Percentiles rank a stretch among this genome's conserved stretches.
phyloP scores from a whole-genome alignment of 2,113 vertebrate species.

The Rhineura floridana region DNA sequence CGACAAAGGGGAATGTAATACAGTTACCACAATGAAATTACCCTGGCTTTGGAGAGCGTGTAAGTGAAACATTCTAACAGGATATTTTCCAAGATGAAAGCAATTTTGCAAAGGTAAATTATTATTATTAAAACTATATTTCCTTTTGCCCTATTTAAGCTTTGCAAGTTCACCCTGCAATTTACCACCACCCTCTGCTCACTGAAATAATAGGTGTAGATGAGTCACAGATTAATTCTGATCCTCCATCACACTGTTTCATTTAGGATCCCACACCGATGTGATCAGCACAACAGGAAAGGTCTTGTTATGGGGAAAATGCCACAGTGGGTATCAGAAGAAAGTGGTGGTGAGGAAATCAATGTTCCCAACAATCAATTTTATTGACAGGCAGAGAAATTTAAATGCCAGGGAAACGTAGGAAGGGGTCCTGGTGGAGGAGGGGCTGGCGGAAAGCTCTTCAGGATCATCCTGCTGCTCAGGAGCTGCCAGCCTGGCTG shows the following conservation, averaged over 20 bases:
- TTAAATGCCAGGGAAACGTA: too few relatives aligned
- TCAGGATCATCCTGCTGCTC: too few relatives aligned
- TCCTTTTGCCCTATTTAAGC: conserved; percentile 46
- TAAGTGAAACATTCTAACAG: conserved; percentile 49
- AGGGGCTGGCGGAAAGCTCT: too few relatives aligned
- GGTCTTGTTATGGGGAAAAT: not conserved
- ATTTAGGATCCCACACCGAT: not conserved
- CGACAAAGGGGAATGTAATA: conserved; percentile 48
- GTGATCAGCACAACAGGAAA: not conserved
- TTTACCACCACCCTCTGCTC: conserved; percentile 41
- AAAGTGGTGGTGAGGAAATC: not conserved
- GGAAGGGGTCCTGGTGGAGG: too few relatives aligned
- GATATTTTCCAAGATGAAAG: conserved; percentile 64
- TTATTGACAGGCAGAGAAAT: too few relatives aligned
- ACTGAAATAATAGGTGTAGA: conserved; percentile 44
- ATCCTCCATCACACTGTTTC: not conserved
- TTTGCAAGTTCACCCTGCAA: conserved; percentile 44
- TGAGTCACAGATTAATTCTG: conserved; percentile 27
- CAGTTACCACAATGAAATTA: conserved; percentile 62
- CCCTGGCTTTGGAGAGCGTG: conserved; percentile 37
- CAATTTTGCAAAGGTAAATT: conserved; percentile 65
- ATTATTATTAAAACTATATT: conserved; percentile 67
- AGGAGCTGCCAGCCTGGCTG: too few relatives aligned
- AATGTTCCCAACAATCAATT: not conserved
- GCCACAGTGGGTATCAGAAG: not conserved